A percentile compares a stretch with the other conserved stretches of the same genome.
These are phyloP conservation scores for Drosophila hamatofila DNA, from an alignment of 2,888 invertebrate species.

Conservation along the genomic window DNA sequence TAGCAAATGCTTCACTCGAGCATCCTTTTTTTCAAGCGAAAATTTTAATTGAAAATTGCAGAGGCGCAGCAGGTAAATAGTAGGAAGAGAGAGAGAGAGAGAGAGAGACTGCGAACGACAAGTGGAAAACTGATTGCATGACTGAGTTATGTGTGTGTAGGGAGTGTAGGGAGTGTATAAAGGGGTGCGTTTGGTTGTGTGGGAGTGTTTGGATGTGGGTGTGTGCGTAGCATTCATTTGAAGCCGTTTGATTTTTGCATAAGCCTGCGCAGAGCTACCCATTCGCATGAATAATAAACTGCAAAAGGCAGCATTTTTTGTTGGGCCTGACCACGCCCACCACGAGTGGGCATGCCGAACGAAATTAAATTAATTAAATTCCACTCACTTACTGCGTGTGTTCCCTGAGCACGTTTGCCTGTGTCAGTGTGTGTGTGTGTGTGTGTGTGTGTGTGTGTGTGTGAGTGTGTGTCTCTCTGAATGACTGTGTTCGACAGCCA, in stretches of 20 bases:
- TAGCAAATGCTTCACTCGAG: constrained; percentile 25
- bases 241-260: constrained; percentile 64
- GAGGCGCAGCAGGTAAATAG: constrained; percentile 60
- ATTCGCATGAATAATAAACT: constrained; percentile 59
- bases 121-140: constrained; percentile 60
- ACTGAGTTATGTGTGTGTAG: constrained; percentile 31
- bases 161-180: neutral
- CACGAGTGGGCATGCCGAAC: constrained; percentile 26
- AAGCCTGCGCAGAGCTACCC: constrained; percentile 52
- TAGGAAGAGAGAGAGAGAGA: constrained; percentile 36
- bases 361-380: constrained; percentile 78
- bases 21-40: constrained; percentile 49
- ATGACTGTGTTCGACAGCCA: constrained; percentile 44
- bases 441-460: neutral
- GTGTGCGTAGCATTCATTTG: constrained; percentile 47
- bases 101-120: constrained; percentile 55
- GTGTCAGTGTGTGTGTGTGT: neutral
- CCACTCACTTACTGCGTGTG: constrained; percentile 29
- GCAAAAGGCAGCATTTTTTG: constrained; percentile 32
- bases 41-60: constrained; percentile 78
- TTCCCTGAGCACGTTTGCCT: neutral
- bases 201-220: no score
- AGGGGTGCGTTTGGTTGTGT: neutral
- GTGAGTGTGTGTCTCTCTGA: neutral
- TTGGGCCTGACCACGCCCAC: constrained; percentile 11